Percentiles rank a stretch among this genome's conserved stretches.
Conservation (phyloP, 2,797 vertebrate species). For the Anguilla obscura region DNA sequence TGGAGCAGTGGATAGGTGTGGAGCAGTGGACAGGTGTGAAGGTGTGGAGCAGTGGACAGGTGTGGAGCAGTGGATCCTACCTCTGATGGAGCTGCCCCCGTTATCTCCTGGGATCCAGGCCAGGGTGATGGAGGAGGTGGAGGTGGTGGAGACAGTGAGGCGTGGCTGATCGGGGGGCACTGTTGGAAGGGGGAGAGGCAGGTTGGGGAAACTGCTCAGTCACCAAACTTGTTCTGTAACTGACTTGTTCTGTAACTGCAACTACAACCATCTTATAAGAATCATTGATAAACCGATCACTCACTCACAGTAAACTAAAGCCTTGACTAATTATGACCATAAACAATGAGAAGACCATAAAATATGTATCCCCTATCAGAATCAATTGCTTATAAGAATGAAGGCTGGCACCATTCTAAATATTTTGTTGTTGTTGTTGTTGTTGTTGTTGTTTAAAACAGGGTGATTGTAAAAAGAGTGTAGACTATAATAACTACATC, state of each 20-base stretch:
- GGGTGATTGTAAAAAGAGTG: not conserved
- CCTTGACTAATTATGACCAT: not conserved
- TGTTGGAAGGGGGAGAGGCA: conserved; percentile 49
- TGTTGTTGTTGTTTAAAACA: not conserved
- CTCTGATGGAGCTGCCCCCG: conserved; percentile 96
- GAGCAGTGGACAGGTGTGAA: not conserved
- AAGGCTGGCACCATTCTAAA: not conserved
- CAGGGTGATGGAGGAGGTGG: conserved; percentile 93
- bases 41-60: not conserved
- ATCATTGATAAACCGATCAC: not conserved
- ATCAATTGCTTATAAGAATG: not conserved
- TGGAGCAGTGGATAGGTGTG: not conserved
- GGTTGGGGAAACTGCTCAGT: not conserved
- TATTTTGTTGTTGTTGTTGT: not conserved
- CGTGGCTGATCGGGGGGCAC: conserved; percentile 97
- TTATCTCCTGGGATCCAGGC: conserved; percentile 99
- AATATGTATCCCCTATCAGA: not conserved
- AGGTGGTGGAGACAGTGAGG: conserved; percentile 94
- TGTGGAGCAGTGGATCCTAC: conserved; percentile 58
- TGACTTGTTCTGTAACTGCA: not conserved
- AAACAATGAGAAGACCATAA: not conserved
- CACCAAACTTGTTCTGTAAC: not conserved
- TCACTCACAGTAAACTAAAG: not conserved
- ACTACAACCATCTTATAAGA: not conserved
- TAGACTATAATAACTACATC: not conserved